Evolutionary conservation across 2,888 invertebrate species (phyloP).

Genomic region (Imbricaverruca yamaguchii): DNA sequence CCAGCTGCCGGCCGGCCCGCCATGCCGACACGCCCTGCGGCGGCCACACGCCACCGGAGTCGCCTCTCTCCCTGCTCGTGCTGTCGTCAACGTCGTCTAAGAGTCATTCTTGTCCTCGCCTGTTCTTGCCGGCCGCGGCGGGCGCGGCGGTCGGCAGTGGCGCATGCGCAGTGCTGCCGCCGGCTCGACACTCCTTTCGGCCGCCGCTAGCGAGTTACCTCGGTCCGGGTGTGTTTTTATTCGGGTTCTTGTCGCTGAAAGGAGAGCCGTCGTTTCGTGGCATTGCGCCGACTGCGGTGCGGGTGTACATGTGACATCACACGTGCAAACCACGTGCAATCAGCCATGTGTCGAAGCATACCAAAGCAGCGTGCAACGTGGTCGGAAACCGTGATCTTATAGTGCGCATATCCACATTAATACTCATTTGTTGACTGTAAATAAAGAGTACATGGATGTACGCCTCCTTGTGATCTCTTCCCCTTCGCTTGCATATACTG

Average conservation of each 20-base stretch:
- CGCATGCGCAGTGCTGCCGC: not conserved
- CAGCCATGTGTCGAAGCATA: not conserved
- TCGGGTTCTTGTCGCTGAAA: not conserved
- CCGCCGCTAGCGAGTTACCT: not conserved
- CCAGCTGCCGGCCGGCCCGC: too few species aligned
- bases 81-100: constrained; percentile 11
- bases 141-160: not conserved
- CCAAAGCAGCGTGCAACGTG: too few species aligned
- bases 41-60: too few species aligned
- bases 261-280: not conserved
- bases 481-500: too few species aligned
- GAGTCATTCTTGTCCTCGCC: not conserved
- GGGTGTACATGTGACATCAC: not conserved
- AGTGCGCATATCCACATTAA: constrained; percentile 19
- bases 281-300: not conserved
- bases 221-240: not conserved
- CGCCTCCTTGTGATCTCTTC: not conserved
- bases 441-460: constrained; percentile 10
- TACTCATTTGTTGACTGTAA: constrained; percentile 18
- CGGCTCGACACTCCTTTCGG: not conserved
- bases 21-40: too few species aligned
- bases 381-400: constrained; percentile 17
- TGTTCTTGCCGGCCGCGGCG: not conserved
- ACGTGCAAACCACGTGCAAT: not conserved
- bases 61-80: not conserved